Conservation (phyloP, 2,888 invertebrate genomes). For the Eurytoma adleriae region DNA sequence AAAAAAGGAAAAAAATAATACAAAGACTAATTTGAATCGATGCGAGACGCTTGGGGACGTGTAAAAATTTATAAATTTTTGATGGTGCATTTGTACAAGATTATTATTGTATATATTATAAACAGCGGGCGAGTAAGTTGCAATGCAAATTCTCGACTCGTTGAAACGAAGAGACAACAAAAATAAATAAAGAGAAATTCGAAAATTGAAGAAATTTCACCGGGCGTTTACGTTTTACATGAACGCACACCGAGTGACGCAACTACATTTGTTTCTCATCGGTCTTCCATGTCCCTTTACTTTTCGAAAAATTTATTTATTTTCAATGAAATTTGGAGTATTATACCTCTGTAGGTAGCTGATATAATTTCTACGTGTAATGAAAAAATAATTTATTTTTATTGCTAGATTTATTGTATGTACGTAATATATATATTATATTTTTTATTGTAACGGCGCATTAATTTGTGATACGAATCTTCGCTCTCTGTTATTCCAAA, state of each 20-base stretch:
- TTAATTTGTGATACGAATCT: constrained; percentile 45
- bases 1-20: constrained; percentile 38
- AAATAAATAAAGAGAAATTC: neutral
- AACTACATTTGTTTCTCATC: neutral
- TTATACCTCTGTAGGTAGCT: constrained; percentile 1
- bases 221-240: constrained; percentile 16
- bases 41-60: constrained; percentile 19
- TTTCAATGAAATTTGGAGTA: constrained; percentile 17
- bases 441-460: constrained; percentile 16
- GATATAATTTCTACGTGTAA: constrained; percentile 10
- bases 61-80: constrained; percentile 26
- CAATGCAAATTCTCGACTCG: constrained; percentile 24
- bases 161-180: constrained; percentile 7
- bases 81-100: constrained; percentile 47
- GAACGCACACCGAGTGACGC: neutral
- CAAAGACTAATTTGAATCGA: constrained; percentile 1
- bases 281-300: constrained; percentile 46
- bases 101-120: constrained; percentile 45
- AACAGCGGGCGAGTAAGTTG: constrained; percentile 16
- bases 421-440: constrained; percentile 5
- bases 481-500: constrained; percentile 16
- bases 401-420: constrained; percentile 24
- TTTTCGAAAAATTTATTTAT: constrained; percentile 10
- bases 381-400: constrained; percentile 36
- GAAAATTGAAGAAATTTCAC: constrained; percentile 7